These are phyloP conservation scores for Torymus texanus DNA, from an alignment of 2,888 invertebrate genomes.

Conservation along the genomic window DNA sequence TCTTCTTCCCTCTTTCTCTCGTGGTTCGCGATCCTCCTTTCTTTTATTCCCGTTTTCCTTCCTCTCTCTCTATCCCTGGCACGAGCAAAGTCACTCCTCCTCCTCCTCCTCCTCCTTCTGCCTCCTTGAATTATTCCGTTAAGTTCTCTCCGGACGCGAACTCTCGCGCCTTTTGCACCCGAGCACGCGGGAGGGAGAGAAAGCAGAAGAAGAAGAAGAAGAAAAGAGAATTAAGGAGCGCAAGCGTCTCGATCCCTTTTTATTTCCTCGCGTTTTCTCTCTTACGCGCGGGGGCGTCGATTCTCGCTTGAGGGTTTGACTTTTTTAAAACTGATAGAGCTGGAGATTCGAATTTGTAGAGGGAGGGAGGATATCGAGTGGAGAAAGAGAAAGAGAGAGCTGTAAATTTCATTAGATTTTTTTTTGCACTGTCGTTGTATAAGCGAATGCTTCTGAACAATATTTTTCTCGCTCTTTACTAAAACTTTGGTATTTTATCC, in stretches of 20 bases:
- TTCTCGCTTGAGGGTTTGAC: constrained; percentile 8
- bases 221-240: constrained; percentile 43
- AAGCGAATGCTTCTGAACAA: too few species aligned
- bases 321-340: too few species aligned
- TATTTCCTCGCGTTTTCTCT: constrained; percentile 17
- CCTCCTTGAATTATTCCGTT: constrained; percentile 59
- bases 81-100: constrained; percentile 39
- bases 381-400: too few species aligned
- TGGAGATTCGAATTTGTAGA: too few species aligned
- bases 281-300: constrained; percentile 11
- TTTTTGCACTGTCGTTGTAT: too few species aligned
- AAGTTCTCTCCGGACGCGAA: constrained; percentile 51
- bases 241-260: constrained; percentile 39
- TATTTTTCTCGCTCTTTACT: too few species aligned
- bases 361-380: too few species aligned
- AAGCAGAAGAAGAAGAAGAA: constrained; percentile 19
- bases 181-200: not conserved
- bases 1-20: constrained; percentile 25
- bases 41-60: constrained; percentile 45
- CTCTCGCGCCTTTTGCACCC: constrained; percentile 48
- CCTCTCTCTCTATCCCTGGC: constrained; percentile 40
- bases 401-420: too few species aligned
- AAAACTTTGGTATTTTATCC: too few species aligned
- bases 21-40: constrained; percentile 16
- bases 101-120: constrained; percentile 21